phyloP scores from a whole-genome alignment of 2,888 invertebrate species.

The Penaeus monodon region DNA sequence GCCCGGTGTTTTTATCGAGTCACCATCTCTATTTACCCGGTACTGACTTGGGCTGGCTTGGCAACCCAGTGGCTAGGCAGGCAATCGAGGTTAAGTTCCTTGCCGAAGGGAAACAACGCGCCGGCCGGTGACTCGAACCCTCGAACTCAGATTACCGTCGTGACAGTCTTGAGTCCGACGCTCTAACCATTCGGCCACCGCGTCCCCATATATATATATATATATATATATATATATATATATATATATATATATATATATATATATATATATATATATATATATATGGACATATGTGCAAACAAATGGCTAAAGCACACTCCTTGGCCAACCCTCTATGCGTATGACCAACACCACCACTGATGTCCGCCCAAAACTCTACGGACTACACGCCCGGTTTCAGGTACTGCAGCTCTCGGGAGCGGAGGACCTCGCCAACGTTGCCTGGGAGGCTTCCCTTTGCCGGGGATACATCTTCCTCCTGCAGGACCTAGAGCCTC shows the following conservation, averaged over 20 bases:
- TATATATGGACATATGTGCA: not conserved
- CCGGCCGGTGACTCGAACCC: no score
- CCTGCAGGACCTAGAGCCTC: not conserved
- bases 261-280: not conserved
- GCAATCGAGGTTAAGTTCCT: no score
- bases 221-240: conserved; percentile 5
- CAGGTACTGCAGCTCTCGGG: conserved; percentile 32
- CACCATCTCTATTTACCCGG: no score
- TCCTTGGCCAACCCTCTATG: not conserved
- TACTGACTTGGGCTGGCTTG: no score
- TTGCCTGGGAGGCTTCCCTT: conserved; percentile 8
- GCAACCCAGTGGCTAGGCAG: no score
- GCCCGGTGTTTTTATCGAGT: no score
- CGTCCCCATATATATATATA: not conserved
- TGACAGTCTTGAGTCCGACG: no score
- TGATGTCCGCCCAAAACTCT: not conserved
- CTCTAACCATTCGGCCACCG: no score
- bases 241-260: not conserved
- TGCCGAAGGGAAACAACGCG: no score
- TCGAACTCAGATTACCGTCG: no score
- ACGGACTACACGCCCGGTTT: not conserved
- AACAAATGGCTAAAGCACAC: no score
- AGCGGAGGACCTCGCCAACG: not conserved
- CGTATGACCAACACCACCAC: not conserved
- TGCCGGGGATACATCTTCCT: conserved; percentile 44